Evolutionary conservation across 2,888 invertebrate genomes (phyloP).

Genomic region (Rhodophaea formosa): DNA sequence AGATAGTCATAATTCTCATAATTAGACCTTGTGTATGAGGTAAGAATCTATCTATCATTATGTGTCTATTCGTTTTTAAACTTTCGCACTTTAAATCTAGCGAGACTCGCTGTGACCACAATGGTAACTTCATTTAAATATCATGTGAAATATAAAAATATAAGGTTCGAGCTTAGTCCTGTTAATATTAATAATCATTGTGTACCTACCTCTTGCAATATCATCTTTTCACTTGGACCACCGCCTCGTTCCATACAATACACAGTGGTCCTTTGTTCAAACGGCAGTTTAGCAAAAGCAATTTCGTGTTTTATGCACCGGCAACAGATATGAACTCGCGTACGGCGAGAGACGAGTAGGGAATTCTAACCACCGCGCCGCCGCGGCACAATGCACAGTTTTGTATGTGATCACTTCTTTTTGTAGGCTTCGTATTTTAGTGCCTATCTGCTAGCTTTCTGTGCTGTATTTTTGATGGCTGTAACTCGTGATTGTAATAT

Average conservation of each 20-base stretch:
- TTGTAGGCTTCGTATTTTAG: not conserved
- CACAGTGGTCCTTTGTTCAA: slow-evolving; percentile 60
- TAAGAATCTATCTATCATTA: no score
- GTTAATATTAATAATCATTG: no score
- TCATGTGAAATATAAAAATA: no score
- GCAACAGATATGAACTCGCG: slow-evolving; percentile 46
- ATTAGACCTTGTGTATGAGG: no score
- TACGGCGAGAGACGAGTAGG: slow-evolving; percentile 18
- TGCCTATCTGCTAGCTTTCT: not conserved
- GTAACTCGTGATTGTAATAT: no score
- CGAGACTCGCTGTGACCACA: no score
- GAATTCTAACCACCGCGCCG: slow-evolving; percentile 14
- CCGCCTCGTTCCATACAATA: slow-evolving; percentile 40
- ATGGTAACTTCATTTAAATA: no score
- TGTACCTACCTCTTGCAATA: no score
- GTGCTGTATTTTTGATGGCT: not conserved
- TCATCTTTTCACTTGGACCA: slow-evolving; percentile 31
- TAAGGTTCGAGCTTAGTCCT: no score
- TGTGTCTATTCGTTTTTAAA: no score
- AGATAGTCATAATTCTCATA: no score
- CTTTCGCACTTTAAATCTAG: no score
- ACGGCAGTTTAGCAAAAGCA: slow-evolving; percentile 67
- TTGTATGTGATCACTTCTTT: slow-evolving; percentile 1
- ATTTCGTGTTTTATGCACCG: slow-evolving; percentile 66
- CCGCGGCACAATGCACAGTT: slow-evolving; percentile 1